Percentiles rank a stretch among this genome's conserved stretches.
Conservation (phyloP, 2,113 vertebrate species). For the Tricholaema leucomelas region DNA sequence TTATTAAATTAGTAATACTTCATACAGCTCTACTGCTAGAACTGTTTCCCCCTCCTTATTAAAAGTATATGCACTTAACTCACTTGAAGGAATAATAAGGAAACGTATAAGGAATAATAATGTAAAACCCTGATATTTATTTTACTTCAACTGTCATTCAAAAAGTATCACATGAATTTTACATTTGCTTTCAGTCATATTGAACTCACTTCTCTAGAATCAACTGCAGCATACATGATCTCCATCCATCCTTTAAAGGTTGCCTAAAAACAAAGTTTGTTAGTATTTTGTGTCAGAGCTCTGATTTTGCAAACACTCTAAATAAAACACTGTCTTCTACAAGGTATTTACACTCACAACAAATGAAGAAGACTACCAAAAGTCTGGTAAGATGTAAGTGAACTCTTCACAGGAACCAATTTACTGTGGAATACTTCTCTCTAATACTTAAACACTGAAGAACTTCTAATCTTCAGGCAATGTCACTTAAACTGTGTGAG, state of each 20-base stretch:
- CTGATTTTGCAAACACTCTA: not conserved
- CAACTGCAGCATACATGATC: constrained; percentile 84
- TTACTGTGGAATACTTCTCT: not conserved
- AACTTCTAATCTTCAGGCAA: not conserved
- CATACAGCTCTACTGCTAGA: not conserved
- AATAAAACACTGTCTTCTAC: not conserved
- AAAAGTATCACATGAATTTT: not conserved
- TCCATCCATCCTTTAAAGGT: constrained; percentile 84
- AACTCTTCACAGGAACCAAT: not conserved
- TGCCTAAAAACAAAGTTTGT: constrained; percentile 72
- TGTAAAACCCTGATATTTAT: too few species aligned
- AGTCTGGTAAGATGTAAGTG: not conserved
- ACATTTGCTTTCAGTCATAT: not conserved
- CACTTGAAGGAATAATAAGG: not conserved
- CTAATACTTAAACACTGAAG: not conserved
- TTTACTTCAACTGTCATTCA: not conserved
- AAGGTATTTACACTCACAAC: not conserved
- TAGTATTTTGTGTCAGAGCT: constrained; percentile 14
- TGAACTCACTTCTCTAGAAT: constrained; percentile 79
- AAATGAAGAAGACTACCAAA: not conserved
- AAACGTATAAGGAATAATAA: too few species aligned
- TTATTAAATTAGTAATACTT: not conserved
- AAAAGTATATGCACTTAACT: not conserved
- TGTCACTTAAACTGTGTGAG: not conserved
- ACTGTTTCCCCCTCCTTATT: not conserved